Base-by-base conservation (phyloP, 2,113 vertebrate genomes). In the Canis aureus region DNA sequence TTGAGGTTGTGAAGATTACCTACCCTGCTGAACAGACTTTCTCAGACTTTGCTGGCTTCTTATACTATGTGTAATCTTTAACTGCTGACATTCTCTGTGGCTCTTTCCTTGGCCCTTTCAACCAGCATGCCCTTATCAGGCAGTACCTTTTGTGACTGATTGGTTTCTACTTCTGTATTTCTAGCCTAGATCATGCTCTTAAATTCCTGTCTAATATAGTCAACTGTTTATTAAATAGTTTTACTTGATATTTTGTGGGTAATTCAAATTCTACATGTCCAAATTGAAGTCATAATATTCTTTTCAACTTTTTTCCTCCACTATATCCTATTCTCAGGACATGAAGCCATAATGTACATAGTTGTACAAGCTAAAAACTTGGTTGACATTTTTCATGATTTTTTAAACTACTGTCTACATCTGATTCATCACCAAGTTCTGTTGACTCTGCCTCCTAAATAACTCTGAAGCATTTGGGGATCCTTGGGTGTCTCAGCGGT, bases 261-360 rank as follows among this genome's bases (percentile, higher is more conserved):
- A 80, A 2, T 90, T 91, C 66, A 78, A 91, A 91, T 60, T 91
- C 15, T 73, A 79, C 10, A 85, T 51, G 25, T 74, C 10, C 5
- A 94, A 93, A 79, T 1, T 94, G 35, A 95, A 91, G 73, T 73
- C 2, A 89, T 22, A 91, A 53, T 82, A 15, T 85, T 94, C 60
- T 91, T 25, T 80, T 81, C 71, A 81, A 64, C 57, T 19, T 69
- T 85, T 94, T 57, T 80, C 19, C 7, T 51, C 29, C 12, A 91
- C 43, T 27, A 8, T 83, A 82, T 4, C 43, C 23, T 62, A 43
- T 51, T 89, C 19, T 85, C 15, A 59, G 10, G 53, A 76, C 17
- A 89, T 35, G 51, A 91, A 3, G 87, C 23, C 4, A 84, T 43
- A 82, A 57, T 3, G 3, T n/a, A 62, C 19, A 76, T 6, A 95